Base-by-base conservation (phyloP, 2,113 vertebrate genomes). In the Cyprinus carpio region DNA sequence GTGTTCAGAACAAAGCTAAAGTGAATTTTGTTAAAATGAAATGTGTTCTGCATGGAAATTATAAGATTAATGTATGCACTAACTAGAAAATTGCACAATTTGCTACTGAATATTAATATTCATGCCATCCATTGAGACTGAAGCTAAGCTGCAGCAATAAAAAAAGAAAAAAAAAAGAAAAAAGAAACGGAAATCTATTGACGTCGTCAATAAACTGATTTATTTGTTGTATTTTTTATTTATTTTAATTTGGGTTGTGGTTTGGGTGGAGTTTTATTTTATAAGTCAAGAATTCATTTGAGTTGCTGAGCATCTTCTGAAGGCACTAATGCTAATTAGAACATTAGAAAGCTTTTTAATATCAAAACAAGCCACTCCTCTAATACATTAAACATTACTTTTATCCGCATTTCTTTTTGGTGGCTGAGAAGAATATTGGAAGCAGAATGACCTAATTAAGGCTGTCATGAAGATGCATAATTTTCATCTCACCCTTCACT, bases 381-480 rank as follows among this genome's bases (percentile, higher is more conserved):
- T 23, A 86, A 76, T 40, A 54, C 27, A 86, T 84, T 49, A 81
- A 88, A 86, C 83, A 87, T 88, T 87, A 27, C 78, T 87, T 81
- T 84, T 65, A 13, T 82, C 60, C 56, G 51, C 69, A 54, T 74
- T 71, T 40, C 27, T 56, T 83, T 87, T 15, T 60, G 51, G 64
- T 87, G 76, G 74, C 62, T 67, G 75, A 40, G 29, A 69, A 76
- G 75, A 43, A 84, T 82, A 86, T 76, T 76, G 76, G 81, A 87
- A 87, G 85, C 62, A 80, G 76, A 87, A 64, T 81, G 56, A 90
- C 91, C 88, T 89, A 80, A 89, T 85, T 91, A 85, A 76, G 83
- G 46, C 80, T 87, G 77, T 87, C 86, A 75, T 85, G 84, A 89
- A 89, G 80, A 86, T 60, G 43, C 78, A 87, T 85, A 87, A 92